phyloP scores from a whole-genome alignment of 1,140 invertebrate genomes.

The Megathymus violae region DNA sequence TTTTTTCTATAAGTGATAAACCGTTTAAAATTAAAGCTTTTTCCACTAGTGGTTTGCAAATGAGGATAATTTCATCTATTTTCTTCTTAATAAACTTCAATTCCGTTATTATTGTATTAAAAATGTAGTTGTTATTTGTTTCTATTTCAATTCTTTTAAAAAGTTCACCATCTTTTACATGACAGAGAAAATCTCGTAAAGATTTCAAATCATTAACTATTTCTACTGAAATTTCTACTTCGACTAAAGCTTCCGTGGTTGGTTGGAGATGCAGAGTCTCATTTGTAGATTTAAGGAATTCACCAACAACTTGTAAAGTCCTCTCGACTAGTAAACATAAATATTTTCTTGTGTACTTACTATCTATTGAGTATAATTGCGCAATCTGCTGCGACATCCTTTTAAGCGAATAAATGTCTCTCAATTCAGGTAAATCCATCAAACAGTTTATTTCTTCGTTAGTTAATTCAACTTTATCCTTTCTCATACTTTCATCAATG shows the following conservation, averaged over 20 bases:
- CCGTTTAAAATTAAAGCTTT: conserved; percentile 4
- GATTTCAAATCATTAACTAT: conserved; percentile 27
- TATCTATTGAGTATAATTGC: conserved; percentile 24
- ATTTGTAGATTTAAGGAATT: conserved; percentile 30
- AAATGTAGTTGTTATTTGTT: conserved; percentile 7
- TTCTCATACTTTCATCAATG: conserved; percentile 21
- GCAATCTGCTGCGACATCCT: conserved; percentile 26
- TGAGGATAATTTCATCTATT: conserved; percentile 10
- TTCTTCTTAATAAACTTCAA: conserved; percentile 20
- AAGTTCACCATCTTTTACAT: conserved; percentile 23
- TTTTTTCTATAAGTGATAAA: conserved; percentile 2
- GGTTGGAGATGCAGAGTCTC: conserved; percentile 27
- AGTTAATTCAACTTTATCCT: conserved; percentile 3
- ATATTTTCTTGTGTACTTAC: conserved; percentile 12
- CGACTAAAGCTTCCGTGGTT: conserved; percentile 22
- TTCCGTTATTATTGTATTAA: conserved; percentile 24
- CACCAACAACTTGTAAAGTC: conserved; percentile 33
- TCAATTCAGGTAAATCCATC: conserved; percentile 25
- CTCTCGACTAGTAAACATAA: conserved; percentile 25
- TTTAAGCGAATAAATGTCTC: conserved; percentile 37
- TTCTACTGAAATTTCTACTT: conserved; percentile 34
- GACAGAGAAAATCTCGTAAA: conserved; percentile 22
- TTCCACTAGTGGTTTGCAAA: conserved; percentile 22
- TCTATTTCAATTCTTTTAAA: conserved; percentile 33
- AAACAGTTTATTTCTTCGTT: conserved; percentile 23